Percentiles rank a stretch among this genome's conserved stretches.
phyloP scores from a whole-genome alignment of 2,797 vertebrate species.

The Sebastolobus altivelis region DNA sequence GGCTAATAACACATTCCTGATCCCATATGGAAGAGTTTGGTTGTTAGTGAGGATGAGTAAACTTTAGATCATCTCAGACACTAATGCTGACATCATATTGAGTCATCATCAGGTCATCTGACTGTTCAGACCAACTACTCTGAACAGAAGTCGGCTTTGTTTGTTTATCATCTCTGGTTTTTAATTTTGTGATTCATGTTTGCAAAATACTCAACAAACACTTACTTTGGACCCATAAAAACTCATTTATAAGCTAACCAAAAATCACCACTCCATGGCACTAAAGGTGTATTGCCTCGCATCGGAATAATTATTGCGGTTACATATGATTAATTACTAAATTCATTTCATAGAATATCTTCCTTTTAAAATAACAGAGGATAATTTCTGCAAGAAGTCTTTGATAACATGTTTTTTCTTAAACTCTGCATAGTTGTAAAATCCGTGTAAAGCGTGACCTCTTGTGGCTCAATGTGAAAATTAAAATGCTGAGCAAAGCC shows the following conservation, averaged over 20 bases:
- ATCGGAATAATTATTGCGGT: background rate
- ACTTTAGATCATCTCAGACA: conserved; percentile 25
- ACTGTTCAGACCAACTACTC: background rate
- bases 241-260: background rate
- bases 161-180: background rate
- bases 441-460: background rate
- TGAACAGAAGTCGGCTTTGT: conserved; percentile 1
- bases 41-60: conserved; percentile 36
- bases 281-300: background rate
- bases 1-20: background rate
- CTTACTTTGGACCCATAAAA: background rate
- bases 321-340: background rate
- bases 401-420: background rate
- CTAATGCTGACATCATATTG: conserved; percentile 15
- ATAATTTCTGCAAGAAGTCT: background rate
- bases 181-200: background rate
- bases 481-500: background rate
- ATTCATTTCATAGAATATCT: background rate
- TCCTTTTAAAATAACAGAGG: background rate
- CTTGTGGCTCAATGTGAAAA: background rate
- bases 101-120: conserved; percentile 39
- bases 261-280: background rate
- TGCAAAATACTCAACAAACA: background rate
- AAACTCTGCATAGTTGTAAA: background rate
- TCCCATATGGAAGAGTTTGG: background rate